Conservation (phyloP, 1,140 invertebrate species). For the Drosophila nigrodunni region DNA sequence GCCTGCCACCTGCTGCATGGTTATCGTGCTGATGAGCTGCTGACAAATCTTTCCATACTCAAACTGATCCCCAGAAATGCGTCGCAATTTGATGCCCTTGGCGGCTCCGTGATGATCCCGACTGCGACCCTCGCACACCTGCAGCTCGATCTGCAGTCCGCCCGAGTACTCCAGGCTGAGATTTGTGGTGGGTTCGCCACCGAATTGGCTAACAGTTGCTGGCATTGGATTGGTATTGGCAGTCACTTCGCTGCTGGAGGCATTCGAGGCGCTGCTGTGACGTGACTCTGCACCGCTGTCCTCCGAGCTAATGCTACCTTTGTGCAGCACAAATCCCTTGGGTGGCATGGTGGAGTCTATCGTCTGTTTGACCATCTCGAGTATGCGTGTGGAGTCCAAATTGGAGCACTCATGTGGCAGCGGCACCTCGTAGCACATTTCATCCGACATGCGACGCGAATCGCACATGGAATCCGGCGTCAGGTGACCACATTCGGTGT, state of each 20-base stretch:
- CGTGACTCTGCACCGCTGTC: constrained; percentile 69
- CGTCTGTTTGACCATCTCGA: constrained; percentile 92
- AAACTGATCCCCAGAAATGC: constrained; percentile 95
- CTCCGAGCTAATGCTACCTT: constrained; percentile 68
- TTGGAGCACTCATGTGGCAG: constrained; percentile 92
- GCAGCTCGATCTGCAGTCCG: constrained; percentile 94
- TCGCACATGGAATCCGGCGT: constrained; percentile 84
- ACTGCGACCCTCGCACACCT: constrained; percentile 91
- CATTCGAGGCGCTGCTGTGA: constrained; percentile 69
- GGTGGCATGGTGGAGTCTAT: constrained; percentile 92
- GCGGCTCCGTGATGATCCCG: constrained; percentile 86
- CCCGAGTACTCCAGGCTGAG: constrained; percentile 92
- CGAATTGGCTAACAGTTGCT: constrained; percentile 27
- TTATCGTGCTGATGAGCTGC: constrained; percentile 94
- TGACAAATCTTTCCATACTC: constrained; percentile 96
- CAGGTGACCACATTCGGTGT: constrained; percentile 80
- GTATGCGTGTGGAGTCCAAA: constrained; percentile 91
- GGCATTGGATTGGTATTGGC: constrained; percentile 49
- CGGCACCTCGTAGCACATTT: constrained; percentile 89
- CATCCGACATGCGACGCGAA: constrained; percentile 82
- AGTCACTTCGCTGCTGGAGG: constrained; percentile 43
- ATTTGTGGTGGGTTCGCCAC: constrained; percentile 85
- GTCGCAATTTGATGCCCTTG: constrained; percentile 94
- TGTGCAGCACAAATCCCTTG: constrained; percentile 88
- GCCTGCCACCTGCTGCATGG: constrained; percentile 86